These are phyloP conservation scores for Pocillopora meandrina DNA, from an alignment of 92 coral and sea anemone genomes.

Conservation along the genomic window DNA sequence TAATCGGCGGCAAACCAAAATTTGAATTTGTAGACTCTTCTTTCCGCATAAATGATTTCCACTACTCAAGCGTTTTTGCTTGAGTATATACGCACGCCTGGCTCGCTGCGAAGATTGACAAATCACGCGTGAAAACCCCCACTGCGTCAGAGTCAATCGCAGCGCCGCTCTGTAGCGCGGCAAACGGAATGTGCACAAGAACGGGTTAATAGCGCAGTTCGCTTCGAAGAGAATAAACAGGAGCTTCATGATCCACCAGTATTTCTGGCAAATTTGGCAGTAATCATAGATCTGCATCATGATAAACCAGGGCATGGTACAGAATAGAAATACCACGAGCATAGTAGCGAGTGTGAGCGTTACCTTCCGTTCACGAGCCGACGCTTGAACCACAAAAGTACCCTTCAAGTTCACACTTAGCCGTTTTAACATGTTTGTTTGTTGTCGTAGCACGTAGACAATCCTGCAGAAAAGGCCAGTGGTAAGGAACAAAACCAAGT, in stretches of 20 bases:
- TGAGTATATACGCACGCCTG: neutral
- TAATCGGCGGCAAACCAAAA: conserved; percentile 9
- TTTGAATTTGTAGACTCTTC: neutral
- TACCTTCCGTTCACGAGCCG: conserved; percentile 63
- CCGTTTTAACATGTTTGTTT: conserved; percentile 49
- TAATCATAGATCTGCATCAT: conserved; percentile 73
- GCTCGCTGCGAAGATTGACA: conserved; percentile 1
- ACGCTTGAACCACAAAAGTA: conserved; percentile 14
- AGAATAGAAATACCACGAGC: conserved; percentile 59
- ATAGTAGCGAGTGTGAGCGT: conserved; percentile 57
- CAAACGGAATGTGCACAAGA: conserved; percentile 70
- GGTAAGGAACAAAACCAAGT: conserved; percentile 53
- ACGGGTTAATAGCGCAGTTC: conserved; percentile 75
- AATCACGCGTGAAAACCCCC: neutral
- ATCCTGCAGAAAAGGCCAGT: conserved; percentile 49
- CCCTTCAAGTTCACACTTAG: conserved; percentile 37
- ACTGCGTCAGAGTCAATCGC: neutral
- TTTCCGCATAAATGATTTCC: neutral
- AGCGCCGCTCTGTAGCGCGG: conserved; percentile 66
- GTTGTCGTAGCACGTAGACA: conserved; percentile 49
- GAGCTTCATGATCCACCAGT: conserved; percentile 60
- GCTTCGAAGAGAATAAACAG: conserved; percentile 71
- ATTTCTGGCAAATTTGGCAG: conserved; percentile 48
- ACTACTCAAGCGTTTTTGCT: neutral
- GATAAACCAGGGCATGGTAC: conserved; percentile 75